Evolutionary conservation across 2,113 vertebrate species (phyloP), one percentile per base, ranked within the genome.

Genomic region (Pachypanchax playfairii): DNA sequence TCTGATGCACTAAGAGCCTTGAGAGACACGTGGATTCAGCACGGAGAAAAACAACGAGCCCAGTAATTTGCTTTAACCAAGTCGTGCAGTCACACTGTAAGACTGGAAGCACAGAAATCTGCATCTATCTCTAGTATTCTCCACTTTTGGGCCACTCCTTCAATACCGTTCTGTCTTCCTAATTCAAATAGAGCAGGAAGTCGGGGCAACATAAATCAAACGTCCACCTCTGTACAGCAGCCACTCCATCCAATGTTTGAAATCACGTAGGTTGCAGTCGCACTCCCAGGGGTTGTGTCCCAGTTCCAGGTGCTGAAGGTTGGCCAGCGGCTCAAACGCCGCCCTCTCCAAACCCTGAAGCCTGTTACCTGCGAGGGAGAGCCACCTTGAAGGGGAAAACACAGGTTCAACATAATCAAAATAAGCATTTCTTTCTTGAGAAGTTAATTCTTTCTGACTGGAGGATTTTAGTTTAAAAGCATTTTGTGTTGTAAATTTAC

Each of bases 231-330:
- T 85, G 72, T 99, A 99, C 58, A 97, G 93, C 68, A 98, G 96
- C 97, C 97, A 99, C 78, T 99, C 97, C 90, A 99, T 94, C 97
- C 97, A 99, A 90, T 98, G 96, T 80, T 98, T 98, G 91, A 99
- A 98, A 68, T 96, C 96, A 0, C 96, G 92, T 28, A 98, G 92
- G 88, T 95, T 97, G 89, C 97, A 99, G 87, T 99, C 97, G 0
- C 97, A 99, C 68, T 98, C 97, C 97, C 97, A 99, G 43, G 96
- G 97, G 77, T 99, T 99, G 18, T 95, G 95, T 50, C 96, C 95
- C 3, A 99, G 90, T 79, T 96, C 94, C 72, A 99, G 92, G 18
- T 93, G 93, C 88, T 95, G 96, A 38, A 99, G 91, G 83, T 93
- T 94, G 29, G 87, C 90, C 1, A 99, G 90, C 0, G 97, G 97